Base-by-base conservation (phyloP, 2,888 invertebrate species). In the Slavum lentiscoides region DNA sequence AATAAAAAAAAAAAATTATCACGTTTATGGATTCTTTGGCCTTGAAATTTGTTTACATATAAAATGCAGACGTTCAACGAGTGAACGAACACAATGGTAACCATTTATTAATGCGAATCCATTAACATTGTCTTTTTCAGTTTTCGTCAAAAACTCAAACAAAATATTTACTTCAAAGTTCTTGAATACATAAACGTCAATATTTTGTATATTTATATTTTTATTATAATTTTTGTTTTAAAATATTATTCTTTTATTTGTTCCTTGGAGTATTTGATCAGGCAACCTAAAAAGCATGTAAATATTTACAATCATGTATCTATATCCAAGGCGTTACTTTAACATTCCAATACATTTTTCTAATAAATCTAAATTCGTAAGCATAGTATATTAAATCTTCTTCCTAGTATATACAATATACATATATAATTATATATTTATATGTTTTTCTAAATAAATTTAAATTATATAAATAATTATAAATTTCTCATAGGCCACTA, bases 241-340 rank as follows among this genome's bases (percentile, higher is more conserved):
- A 39, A 58, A 21, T 55, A 55, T 58, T 58, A 43, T 0, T 1
- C 17, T 39, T 74, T 19, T 43, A 55, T 66, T 37, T 8, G 30
- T 43, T 67, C 75, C 75, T 75, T 23, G 4, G 67, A 67, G 58
- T 49, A 0, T 43, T 59, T 59, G n/a, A 59, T 15, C 11, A 74
- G 58, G 75, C 75, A 75, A 67, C 75, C 0, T 9, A 75, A 30
- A 59, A 15, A n/a, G 9, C 75, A 75, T n/a, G 30, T 49, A 43
- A 19, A 15, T 11, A 1, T 6, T 59, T 15, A 64, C 11, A 55
- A 17, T 21, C 9, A 11, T 17, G 2, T 39, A 55, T 74, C 5
- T 55, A 23, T 58, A 17, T 58, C 5, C 11, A 23, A 68, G 75
- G 75, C 59, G 43, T 49, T n/a, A 19, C 19, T 55, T 19, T 19